These are phyloP conservation scores for Anthonomus grandis DNA, from an alignment of 1,140 invertebrate genomes.

Conservation along the genomic window DNA sequence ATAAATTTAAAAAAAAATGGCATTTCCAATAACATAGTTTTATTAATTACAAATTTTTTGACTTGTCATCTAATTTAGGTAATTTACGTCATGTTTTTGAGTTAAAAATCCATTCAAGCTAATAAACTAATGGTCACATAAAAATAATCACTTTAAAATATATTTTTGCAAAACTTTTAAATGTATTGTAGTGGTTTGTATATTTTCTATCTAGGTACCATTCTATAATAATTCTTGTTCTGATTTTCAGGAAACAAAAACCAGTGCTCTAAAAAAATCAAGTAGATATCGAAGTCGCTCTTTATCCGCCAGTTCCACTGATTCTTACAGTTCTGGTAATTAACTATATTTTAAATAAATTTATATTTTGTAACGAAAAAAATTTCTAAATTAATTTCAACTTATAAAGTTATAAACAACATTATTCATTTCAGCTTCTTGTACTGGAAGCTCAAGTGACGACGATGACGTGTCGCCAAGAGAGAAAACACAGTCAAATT, in stretches of 20 bases:
- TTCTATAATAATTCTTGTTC: background rate
- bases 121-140: no score
- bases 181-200: background rate
- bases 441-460: conserved; percentile 84
- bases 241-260: conserved; percentile 60
- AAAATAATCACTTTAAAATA: conserved; percentile 5
- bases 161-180: background rate
- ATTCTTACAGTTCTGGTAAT: conserved; percentile 86
- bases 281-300: conserved; percentile 83
- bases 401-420: background rate
- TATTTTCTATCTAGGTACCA: background rate
- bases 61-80: no score
- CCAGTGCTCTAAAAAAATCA: conserved; percentile 78
- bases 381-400: background rate
- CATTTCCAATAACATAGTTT: no score
- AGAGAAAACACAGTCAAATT: conserved; percentile 80
- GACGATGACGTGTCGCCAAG: conserved; percentile 82
- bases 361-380: background rate
- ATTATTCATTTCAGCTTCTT: conserved; percentile 77
- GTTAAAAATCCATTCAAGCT: no score
- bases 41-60: no score
- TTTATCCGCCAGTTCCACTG: conserved; percentile 88
- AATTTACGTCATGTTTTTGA: no score
- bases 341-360: no score
- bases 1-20: no score